Base-by-base conservation (phyloP, 2,113 vertebrate genomes). In the Tiliqua scincoides region DNA sequence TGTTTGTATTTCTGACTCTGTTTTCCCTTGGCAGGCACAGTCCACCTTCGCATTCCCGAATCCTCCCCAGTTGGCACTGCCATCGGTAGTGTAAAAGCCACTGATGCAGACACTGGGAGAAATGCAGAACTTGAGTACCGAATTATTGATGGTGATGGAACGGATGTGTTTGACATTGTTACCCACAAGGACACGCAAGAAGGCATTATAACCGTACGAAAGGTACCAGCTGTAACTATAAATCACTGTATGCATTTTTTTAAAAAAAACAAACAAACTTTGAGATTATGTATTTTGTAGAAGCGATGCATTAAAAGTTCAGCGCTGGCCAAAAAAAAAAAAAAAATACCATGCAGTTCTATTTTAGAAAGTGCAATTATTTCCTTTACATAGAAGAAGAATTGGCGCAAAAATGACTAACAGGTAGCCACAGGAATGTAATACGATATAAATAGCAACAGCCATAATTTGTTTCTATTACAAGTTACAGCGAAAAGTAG, bases 41-140 rank as follows among this genome's bases (percentile, higher is more conserved):
- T 97, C 71, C 97, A 97, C 76, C 95, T 97, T 72, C 95, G 96
- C 12, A 94, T 97, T 75, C 95, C 96, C 0, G 97, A 97, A 86
- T 96, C 96, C 6, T 96, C 97, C 43, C 95, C 95, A 2, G 93
- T 96, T 79, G 97, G 97, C 65, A 96, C 96, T 65, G 90, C 96
- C 62, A 94, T 97, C 86, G 97, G 97, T 82, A 97, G 95, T 2
- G 91, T 97, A 57, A 97, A 97, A 95, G 97, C 97, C 72, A 96
- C 95, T 1, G 97, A 97, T 91, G 96, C 97, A 0, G 97, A 97
- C 88, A 97, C 87, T 43, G 97, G 97, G 17, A 96, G 96, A 94
- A 97, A 97, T 71, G 97, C 97, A 62, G 97, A 97, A 96, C 94
- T 97, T 18, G 95, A 96, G 82, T 97, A 97, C 85, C 95, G 95